Conservation (phyloP, 2,888 invertebrate species). For the Geotrupes spiniger region DNA sequence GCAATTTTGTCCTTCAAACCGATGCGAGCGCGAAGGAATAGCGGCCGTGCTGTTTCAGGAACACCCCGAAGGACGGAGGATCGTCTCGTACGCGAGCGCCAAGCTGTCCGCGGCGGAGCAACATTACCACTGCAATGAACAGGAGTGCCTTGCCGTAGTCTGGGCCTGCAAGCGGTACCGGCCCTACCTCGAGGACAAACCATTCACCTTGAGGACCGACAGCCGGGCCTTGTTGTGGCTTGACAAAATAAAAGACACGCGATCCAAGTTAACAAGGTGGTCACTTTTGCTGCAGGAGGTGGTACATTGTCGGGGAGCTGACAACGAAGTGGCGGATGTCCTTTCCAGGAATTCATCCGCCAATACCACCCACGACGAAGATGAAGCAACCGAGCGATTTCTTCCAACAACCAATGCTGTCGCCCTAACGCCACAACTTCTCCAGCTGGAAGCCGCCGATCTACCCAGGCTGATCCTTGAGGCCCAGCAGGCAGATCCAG, state of each 20-base stretch:
- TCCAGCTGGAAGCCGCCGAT: background rate
- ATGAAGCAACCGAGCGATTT: background rate
- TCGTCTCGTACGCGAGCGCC: too few relatives aligned
- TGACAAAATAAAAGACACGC: background rate
- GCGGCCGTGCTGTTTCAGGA: background rate
- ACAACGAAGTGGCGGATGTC: conserved; percentile 19
- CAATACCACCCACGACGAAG: background rate
- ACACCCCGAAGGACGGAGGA: background rate
- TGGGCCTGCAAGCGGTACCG: too few relatives aligned
- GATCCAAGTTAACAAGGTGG: background rate
- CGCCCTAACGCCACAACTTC: too few relatives aligned
- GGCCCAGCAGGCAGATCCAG: background rate
- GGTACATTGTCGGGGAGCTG: conserved; percentile 24
- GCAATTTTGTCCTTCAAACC: background rate
- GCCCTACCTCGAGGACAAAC: too few relatives aligned
- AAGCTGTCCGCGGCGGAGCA: background rate
- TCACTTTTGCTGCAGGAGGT: conserved; percentile 7
- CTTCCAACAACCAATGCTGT: background rate
- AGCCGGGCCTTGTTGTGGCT: background rate
- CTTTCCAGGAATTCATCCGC: conserved; percentile 14
- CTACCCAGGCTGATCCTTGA: background rate
- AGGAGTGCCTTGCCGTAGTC: too few relatives aligned
- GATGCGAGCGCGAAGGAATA: background rate
- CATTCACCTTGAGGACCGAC: background rate
- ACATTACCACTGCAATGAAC: too few relatives aligned